Percentiles rank a stretch among this genome's conserved stretches.
phyloP scores from a whole-genome alignment of 1,140 invertebrate genomes.

The Tetramorium parvispinum region DNA sequence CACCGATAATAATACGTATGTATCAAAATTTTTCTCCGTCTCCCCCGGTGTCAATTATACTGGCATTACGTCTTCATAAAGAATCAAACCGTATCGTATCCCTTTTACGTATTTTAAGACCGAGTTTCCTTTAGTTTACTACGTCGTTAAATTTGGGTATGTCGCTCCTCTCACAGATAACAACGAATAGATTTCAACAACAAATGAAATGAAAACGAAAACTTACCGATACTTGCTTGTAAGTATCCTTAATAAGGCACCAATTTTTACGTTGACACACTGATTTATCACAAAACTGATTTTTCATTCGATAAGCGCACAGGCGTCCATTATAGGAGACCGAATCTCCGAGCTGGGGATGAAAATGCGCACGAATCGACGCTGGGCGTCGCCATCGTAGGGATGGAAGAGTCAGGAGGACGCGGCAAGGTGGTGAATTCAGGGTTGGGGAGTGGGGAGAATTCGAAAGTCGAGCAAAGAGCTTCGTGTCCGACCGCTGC shows the following conservation, averaged over 20 bases:
- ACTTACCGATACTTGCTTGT: constrained; percentile 14
- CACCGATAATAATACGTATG: not conserved
- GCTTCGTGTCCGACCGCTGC: constrained; percentile 78
- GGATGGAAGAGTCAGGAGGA: constrained; percentile 72
- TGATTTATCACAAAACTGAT: constrained; percentile 30
- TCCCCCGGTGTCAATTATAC: not conserved
- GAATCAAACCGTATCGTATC: not conserved
- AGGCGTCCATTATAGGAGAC: constrained; percentile 47
- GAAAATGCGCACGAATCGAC: constrained; percentile 65
- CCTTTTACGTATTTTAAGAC: not conserved
- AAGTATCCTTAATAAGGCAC: not conserved
- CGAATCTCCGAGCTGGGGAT: constrained; percentile 47
- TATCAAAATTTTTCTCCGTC: not conserved
- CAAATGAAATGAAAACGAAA: not conserved
- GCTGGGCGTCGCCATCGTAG: constrained; percentile 84
- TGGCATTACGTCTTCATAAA: not conserved
- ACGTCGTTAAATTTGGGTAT: not conserved
- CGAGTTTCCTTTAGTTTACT: not conserved
- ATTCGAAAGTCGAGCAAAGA: constrained; percentile 49
- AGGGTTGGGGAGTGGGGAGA: constrained; percentile 47
- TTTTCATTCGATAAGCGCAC: constrained; percentile 24
- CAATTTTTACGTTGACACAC: constrained; percentile 20
- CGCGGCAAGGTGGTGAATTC: constrained; percentile 71
- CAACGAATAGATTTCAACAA: not conserved
- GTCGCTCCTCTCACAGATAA: not conserved